Base-by-base conservation (phyloP, 1,140 invertebrate genomes). In the Zaprionus gabonicus region DNA sequence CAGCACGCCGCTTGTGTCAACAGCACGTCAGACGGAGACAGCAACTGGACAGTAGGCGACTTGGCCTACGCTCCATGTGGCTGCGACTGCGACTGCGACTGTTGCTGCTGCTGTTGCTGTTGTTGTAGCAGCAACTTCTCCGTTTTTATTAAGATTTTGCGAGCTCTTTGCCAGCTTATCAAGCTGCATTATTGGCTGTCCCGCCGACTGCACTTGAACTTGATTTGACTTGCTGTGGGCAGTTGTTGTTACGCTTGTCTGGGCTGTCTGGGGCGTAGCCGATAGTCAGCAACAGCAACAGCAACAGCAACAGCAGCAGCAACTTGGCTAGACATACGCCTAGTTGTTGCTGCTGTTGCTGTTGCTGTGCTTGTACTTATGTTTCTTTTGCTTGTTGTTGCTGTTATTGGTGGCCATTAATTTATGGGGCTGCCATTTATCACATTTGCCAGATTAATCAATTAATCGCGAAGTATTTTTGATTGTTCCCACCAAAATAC, bases 381-480 rank as follows among this genome's bases (percentile, higher is more conserved):
- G 67, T 53, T 49, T 12, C 46, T 49, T 17, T 53, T 66, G 57
- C 55, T 58, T 74, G 57, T 51, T 76, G 72, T 51, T 69, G 57
- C 62, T 76, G 73, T 76, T 69, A 80, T 74, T 81, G 70, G 63
- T 28, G 70, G 78, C 91, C 82, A 92, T 92, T 92, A 92, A 92
- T 92, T 92, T 83, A 92, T 92, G 74, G 71, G 64, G 73, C 80
- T 79, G 80, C 78, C 80, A 86, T 92, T 92, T 92, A 92, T 92
- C 91, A 92, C 91, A 91, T 92, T 92, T 92, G 76, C 66, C 75
- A 91, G 82, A 71, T 88, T 87, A 83, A 92, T 92, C 81, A 91
- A 91, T 92, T 92, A 91, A 90, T 80, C 81, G 28, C 56, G 51
- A 68, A 71, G 64, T 82, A 82, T 57, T 73, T 78, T 53, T 46